Evolutionary conservation across 2,888 invertebrate species (phyloP).

Genomic region (Onchidella celtica): DNA sequence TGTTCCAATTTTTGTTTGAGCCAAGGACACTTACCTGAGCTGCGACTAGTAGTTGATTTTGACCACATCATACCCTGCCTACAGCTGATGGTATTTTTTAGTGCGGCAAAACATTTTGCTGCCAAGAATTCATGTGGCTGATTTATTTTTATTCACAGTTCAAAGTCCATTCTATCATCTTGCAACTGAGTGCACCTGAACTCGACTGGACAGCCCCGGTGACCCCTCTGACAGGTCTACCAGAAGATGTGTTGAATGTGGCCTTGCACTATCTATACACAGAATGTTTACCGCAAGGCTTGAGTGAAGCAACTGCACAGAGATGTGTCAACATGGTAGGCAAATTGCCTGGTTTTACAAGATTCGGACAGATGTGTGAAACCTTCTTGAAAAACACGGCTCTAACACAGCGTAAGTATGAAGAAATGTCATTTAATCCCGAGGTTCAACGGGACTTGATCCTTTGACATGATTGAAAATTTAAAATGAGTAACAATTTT

Average conservation of each 20-base stretch:
- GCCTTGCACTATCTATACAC: conserved; percentile 85
- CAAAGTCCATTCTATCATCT: conserved; percentile 83
- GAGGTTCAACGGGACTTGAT: no score
- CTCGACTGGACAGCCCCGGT: conserved; percentile 82
- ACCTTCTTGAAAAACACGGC: conserved; percentile 85
- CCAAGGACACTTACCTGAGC: no score
- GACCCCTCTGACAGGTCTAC: conserved; percentile 82
- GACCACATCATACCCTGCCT: no score
- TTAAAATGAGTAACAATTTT: not conserved
- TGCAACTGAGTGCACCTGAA: conserved; percentile 83
- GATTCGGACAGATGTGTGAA: conserved; percentile 83
- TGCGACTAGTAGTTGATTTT: no score
- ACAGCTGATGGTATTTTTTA: no score
- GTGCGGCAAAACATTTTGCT: no score
- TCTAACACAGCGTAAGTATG: conserved; percentile 84
- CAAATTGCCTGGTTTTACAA: conserved; percentile 82
- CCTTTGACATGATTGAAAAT: no score
- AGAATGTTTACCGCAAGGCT: conserved; percentile 84
- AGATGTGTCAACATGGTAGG: conserved; percentile 81
- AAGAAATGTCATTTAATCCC: not conserved
- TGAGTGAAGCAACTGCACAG: conserved; percentile 84
- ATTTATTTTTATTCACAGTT: no score
- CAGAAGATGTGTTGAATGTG: conserved; percentile 84
- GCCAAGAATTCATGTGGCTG: no score
- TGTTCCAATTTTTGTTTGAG: no score